Evolutionary conservation across 2,113 vertebrate genomes (phyloP), one percentile per base, ranked within the genome.

Genomic region (Cromileptes altivelis): DNA sequence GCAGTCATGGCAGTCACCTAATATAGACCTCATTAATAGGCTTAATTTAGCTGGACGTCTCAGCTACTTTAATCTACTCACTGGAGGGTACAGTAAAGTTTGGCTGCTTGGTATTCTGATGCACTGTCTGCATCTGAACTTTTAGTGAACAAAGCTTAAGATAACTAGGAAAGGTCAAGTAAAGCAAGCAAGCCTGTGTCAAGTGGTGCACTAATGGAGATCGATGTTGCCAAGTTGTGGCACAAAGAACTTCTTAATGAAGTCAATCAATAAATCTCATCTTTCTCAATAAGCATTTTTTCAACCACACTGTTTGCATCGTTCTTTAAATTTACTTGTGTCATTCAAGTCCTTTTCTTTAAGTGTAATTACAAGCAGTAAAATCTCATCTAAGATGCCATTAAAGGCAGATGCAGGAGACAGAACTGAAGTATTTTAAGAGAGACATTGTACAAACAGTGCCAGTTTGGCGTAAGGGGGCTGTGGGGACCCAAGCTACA

Each of bases 41-140:
- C 56, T 37, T 40, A 49, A 53, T 78, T 78, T 57, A 67, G 37
- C 74, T 50, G 60, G 61, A 55, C 6, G n/a, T 49, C 58, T 81
- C 9, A 50, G 53, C 19, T 50, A 55, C 47, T 1, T 56, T 8
- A 18, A 77, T 64, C 33, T 77, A 17, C 58, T 77, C 73, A 80
- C 49, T 12, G 56, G 50, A 69, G 57, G 61, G 37, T 79, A 42
- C 25, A 19, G 58, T 75, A 13, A 50, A 14, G 21, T 47, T 58
- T 30, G 33, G 27, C 64, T 49, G 45, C 21, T 64, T 67, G 19
- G 5, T 55, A 55, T 62, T 80, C 33, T 10, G 7, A 15, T 70
- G 23, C 25, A 37, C 27, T 23, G 23, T n/a, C 77, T 9, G 45
- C 19, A 12, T 45, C 23, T 71, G 67, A 70, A 61, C 23, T 40